Conservation (phyloP, 2,113 vertebrate genomes). For the Spilogale gracilis region DNA sequence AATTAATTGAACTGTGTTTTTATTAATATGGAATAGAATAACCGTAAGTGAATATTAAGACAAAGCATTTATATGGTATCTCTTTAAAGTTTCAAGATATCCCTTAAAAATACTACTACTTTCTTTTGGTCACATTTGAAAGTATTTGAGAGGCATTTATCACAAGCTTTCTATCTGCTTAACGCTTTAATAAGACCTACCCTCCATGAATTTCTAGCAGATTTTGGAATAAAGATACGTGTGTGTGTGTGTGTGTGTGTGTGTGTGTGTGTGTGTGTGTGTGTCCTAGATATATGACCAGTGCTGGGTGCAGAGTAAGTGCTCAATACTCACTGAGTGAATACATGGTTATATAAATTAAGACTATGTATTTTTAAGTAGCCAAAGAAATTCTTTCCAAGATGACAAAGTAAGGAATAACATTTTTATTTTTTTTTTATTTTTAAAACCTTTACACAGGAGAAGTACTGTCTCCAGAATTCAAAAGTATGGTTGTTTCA, state of each 20-base stretch:
- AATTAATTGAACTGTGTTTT: background rate
- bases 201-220: background rate
- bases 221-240: constrained; percentile 7
- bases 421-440: constrained; percentile 11
- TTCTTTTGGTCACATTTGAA: constrained; percentile 23
- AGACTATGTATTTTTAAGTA: background rate
- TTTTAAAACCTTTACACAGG: background rate
- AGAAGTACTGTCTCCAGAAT: background rate
- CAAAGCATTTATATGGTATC: background rate
- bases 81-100: constrained; percentile 43
- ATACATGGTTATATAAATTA: constrained; percentile 4
- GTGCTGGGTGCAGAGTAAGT: background rate
- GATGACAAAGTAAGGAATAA: background rate
- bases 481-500: background rate
- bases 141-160: background rate
- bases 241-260: background rate
- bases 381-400: constrained; percentile 10
- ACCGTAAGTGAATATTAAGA: background rate
- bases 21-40: constrained; percentile 12
- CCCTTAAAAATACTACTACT: background rate
- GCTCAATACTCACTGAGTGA: background rate
- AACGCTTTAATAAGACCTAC: background rate
- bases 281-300: background rate
- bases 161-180: background rate
- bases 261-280: background rate